phyloP scores from a whole-genome alignment of 2,113 vertebrate genomes.

The Xenopus borealis region DNA sequence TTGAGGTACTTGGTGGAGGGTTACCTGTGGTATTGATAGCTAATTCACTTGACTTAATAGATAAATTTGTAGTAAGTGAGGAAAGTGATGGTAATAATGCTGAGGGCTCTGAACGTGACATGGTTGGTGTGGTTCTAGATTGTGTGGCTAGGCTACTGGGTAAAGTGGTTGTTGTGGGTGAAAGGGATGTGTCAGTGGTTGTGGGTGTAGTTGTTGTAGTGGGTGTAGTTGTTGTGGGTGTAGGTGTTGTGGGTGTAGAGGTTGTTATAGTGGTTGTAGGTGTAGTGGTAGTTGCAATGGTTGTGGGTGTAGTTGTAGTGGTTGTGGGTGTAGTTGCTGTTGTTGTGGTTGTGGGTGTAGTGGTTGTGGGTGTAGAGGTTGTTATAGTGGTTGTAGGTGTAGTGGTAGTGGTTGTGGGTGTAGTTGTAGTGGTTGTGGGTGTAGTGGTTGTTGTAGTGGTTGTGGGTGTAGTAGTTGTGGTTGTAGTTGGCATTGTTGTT shows the following conservation, averaged over 20 bases:
- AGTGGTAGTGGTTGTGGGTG: too few relatives aligned
- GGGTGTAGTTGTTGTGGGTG: not conserved
- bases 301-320: not conserved
- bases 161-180: not conserved
- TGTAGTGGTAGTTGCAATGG: not conserved
- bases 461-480: not conserved
- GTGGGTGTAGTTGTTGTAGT: not conserved
- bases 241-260: not conserved
- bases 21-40: not conserved
- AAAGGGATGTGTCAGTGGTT: too few relatives aligned
- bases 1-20: not conserved
- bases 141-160: not conserved
- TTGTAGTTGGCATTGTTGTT: not conserved
- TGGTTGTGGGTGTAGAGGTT: not conserved
- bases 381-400: too few relatives aligned
- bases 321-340: too few relatives aligned
- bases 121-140: not conserved
- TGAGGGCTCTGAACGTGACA: not conserved
- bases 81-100: not conserved
- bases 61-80: too few relatives aligned
- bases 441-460: not conserved
- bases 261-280: too few relatives aligned
- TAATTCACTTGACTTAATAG: too few relatives aligned
- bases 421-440: too few relatives aligned
- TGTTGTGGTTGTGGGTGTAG: too few relatives aligned